Evolutionary conservation across 2,888 invertebrate genomes (phyloP), one percentile per base, ranked within the genome.

Genomic region (Chymomyza fuscimana): DNA sequence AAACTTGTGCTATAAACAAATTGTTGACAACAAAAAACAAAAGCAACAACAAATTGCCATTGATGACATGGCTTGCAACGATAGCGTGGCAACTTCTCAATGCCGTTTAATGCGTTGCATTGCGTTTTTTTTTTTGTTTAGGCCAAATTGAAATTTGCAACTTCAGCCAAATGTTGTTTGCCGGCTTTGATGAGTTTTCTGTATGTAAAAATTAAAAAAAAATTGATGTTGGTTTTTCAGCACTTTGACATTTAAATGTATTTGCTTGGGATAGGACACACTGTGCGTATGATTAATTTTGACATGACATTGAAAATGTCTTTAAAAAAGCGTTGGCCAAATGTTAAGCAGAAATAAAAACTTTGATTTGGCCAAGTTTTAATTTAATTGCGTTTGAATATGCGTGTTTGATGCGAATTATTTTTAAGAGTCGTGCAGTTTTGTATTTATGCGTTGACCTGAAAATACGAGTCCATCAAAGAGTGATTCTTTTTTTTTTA

Each of bases 1-100:
- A 65, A 72, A 70, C 78, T 70, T 79, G 76, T 71, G 82, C 78
- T 85, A 80, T 81, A 84, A 86, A 73, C 85, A 84, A 87, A 85
- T 87, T 80, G 87, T 80, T 61, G 72, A 67, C 73, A 74, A 69
- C 66, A 60, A 61, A 58, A 65, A 46, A 19, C 46, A 46, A 50
- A 61, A 69, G 68, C 86, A 83, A 58, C 58, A 58, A 25, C 58
- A 58, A 82, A 82, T 82, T 81, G 84, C 75, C 75, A 81, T 81
- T 75, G 82, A 82, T 82, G 82, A 79, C 79, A 86, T 81, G 77
- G 60, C 74, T 79, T 67, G 70, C 69, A 74, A 68, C 66, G 12
- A 19, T 22, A 54, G 19, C 22, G 54, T 22, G 54, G 54, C 54
- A 46, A 5, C 68, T 68, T 40, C 65, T 70, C 80, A 73, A 72